A percentile compares a stretch with the other conserved stretches of the same genome.
Evolutionary conservation across 2,888 invertebrate genomes (phyloP).

Genomic region (Alcis repandata): DNA sequence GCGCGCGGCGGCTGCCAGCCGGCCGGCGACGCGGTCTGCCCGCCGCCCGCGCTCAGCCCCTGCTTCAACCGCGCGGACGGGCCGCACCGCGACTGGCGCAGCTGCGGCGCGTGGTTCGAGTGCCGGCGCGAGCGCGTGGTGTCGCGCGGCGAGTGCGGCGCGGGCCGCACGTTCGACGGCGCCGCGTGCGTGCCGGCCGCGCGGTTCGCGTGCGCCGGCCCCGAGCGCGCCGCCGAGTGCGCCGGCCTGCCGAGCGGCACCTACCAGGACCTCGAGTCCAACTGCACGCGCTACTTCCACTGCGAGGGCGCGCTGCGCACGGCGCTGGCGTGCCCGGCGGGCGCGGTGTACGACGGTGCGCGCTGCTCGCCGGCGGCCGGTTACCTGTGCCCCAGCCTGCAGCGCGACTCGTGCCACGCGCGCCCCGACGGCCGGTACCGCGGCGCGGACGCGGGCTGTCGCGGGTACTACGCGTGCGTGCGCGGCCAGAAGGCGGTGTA

Average conservation of each 20-base stretch:
- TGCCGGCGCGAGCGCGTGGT: conserved; percentile 79
- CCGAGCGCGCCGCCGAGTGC: conserved; percentile 74
- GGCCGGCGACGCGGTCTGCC: conserved; percentile 76
- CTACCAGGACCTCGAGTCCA: conserved; percentile 83
- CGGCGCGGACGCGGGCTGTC: conserved; percentile 82
- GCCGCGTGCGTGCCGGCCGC: conserved; percentile 71
- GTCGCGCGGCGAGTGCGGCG: conserved; percentile 77
- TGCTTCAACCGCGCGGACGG: conserved; percentile 81
- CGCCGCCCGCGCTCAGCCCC: conserved; percentile 75
- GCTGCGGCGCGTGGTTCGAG: conserved; percentile 82
- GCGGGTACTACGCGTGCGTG: conserved; percentile 87
- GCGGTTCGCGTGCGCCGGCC: conserved; percentile 79
- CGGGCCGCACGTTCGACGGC: conserved; percentile 83
- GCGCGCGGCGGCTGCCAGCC: conserved; percentile 83
- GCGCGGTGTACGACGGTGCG: conserved; percentile 78
- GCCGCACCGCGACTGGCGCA: conserved; percentile 77
- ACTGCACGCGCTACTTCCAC: conserved; percentile 84
- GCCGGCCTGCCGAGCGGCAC: conserved; percentile 83
- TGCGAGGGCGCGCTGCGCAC: conserved; percentile 77
- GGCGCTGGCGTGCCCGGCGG: conserved; percentile 72
- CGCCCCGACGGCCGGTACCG: conserved; percentile 86
- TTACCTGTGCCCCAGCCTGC: conserved; percentile 80
- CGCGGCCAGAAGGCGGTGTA: conserved; percentile 86
- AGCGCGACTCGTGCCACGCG: conserved; percentile 82
- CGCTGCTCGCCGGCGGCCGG: conserved; percentile 68